phyloP scores from a whole-genome alignment of 2,888 invertebrate genomes.

The Drosophila austrosaltans region DNA sequence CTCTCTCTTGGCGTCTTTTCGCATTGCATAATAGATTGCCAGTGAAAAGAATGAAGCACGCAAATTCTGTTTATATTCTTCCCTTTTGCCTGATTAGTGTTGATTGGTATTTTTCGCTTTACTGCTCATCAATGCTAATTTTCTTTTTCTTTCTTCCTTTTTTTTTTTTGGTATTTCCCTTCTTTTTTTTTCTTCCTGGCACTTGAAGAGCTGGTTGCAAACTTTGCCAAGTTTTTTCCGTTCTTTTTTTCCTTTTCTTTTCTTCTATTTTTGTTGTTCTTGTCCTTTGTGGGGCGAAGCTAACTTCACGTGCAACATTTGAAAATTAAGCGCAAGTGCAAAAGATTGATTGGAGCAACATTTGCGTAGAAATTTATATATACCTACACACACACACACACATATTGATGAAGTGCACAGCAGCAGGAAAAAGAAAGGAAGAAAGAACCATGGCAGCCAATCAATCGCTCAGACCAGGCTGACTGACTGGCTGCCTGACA shows the following conservation, averaged over 20 bases:
- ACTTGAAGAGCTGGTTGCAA: slow-evolving; percentile 29
- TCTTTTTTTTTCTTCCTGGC: slow-evolving; percentile 30
- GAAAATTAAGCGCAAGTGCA: slow-evolving; percentile 62
- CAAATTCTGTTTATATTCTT: slow-evolving; percentile 48
- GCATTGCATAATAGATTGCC: slow-evolving; percentile 61
- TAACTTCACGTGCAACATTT: slow-evolving; percentile 43
- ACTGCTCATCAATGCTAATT: slow-evolving; percentile 79
- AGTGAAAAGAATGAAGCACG: slow-evolving; percentile 45
- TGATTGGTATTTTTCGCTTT: slow-evolving; percentile 80
- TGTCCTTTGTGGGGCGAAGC: slow-evolving; percentile 24
- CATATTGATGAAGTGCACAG: slow-evolving; percentile 59
- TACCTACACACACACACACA: background rate
- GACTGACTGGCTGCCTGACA: slow-evolving; percentile 6
- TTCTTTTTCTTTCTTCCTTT: slow-evolving; percentile 38
- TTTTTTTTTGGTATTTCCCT: slow-evolving; percentile 18
- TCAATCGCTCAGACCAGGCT: slow-evolving; percentile 27
- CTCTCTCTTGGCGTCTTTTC: background rate
- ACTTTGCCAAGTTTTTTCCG: slow-evolving; percentile 40
- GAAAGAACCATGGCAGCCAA: slow-evolving; percentile 29
- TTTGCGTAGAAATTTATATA: slow-evolving; percentile 49
- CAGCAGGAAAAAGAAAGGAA: background rate
- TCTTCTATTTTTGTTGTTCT: slow-evolving; percentile 27
- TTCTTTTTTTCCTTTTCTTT: slow-evolving; percentile 16
- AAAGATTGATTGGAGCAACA: slow-evolving; percentile 69
- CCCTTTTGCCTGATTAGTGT: slow-evolving; percentile 73